Evolutionary conservation across 2,888 invertebrate species (phyloP), one percentile per base, ranked within the genome.

Genomic region (Hololepta plana): DNA sequence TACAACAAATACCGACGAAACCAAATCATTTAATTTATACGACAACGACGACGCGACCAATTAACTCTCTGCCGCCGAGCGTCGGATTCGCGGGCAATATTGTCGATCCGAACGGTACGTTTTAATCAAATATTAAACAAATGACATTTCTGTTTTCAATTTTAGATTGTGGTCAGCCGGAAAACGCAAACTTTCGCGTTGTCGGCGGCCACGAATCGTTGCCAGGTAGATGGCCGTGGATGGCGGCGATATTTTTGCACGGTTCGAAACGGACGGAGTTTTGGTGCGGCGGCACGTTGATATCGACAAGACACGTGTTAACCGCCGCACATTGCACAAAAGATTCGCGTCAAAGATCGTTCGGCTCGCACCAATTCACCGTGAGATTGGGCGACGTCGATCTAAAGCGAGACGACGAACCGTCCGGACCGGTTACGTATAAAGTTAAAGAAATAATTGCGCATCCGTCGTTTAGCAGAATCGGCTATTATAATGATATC

Each of bases 401-500:
- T 55, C 57, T 90, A 15, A 72, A 74, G 25, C 64, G 79, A 3
- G 77, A 81, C 27, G 81, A 82, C 40, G 87, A 87, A 46, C 81
- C 82, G 1, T 84, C 85, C 0, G 67, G 73, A 0, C 85, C 85
- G 0, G 73, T 77, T 26, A 82, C 82, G 1, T 70, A 77, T 43
- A 62, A 71, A 3, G 85, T 87, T 11, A 62, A 66, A 9, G 75
- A 75, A 33, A 79, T 87, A 13, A 64, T 72, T 19, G 80, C 84
- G 0, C 90, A 90, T 55, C 74, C 79, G 11, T 58, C 79, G 44
- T 90, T 90, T 58, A 81, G 79, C 5, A 64, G 87, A 26, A 76
- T 84, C 30, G 88, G 88, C n/a, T 90, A 81, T 52, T 90, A 87
- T 52, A 91, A 93, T 40, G 93, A 93, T 46, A 82, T 95, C 32